These are phyloP conservation scores for Diplodus sargus DNA, from an alignment of 2,797 vertebrate genomes.

Conservation along the genomic window DNA sequence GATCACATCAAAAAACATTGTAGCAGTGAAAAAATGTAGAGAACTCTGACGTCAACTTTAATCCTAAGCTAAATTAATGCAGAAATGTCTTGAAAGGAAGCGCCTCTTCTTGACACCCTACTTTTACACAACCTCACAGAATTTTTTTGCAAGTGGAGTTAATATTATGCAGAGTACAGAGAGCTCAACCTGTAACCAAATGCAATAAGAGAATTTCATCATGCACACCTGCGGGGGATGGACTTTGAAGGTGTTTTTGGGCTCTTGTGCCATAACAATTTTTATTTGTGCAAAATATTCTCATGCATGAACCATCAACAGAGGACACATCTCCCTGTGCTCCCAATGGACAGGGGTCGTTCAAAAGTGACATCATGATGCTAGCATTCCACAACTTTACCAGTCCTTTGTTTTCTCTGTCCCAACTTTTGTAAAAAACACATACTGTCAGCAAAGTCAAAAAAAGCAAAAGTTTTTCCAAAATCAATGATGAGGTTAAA, in stretches of 20 bases:
- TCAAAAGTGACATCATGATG: no score
- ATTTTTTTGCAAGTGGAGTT: not conserved
- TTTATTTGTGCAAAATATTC: not conserved
- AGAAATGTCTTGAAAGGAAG: constrained; percentile 3
- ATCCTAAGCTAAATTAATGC: constrained; percentile 8
- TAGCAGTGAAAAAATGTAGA: not conserved
- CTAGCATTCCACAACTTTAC: no score
- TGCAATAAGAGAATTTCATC: constrained; percentile 35
- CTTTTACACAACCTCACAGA: constrained; percentile 8
- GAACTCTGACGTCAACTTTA: constrained; percentile 13
- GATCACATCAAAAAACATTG: constrained; percentile 29
- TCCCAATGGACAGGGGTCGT: not conserved
- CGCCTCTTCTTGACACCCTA: not conserved
- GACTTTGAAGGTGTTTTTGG: constrained; percentile 13
- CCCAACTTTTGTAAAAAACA: no score
- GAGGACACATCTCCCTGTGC: not conserved
- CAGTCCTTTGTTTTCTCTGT: no score
- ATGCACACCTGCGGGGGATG: not conserved
- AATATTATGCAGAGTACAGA: constrained; percentile 5
- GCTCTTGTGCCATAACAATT: not conserved
- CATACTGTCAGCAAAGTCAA: no score
- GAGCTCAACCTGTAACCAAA: not conserved
- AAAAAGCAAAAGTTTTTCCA: no score
- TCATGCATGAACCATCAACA: not conserved
- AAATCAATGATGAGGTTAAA: no score